Evolutionary conservation across 2,888 invertebrate species (phyloP).

Genomic region (Drosophila robusta): DNA sequence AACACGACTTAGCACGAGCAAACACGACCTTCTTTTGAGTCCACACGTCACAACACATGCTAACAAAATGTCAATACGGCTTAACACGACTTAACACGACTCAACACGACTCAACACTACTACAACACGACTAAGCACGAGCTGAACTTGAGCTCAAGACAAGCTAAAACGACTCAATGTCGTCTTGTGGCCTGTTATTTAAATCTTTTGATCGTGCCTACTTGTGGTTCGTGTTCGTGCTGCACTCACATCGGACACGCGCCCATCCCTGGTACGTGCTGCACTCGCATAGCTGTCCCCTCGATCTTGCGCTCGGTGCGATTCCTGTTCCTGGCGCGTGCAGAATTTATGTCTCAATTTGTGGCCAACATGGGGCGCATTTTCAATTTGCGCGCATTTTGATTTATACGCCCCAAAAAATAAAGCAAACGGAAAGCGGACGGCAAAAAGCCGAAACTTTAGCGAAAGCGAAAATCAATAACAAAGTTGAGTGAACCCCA

Average conservation of each 20-base stretch:
- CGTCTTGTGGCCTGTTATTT: too few species aligned
- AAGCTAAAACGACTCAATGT: neutral
- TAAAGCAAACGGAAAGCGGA: neutral
- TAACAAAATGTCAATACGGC: too few species aligned
- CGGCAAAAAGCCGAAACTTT: slow-evolving; percentile 27
- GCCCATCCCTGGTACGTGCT: neutral
- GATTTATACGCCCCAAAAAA: slow-evolving; percentile 80
- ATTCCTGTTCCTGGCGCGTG: slow-evolving; percentile 62
- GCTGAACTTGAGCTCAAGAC: neutral
- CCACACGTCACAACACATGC: too few species aligned
- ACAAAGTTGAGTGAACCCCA: slow-evolving; percentile 66
- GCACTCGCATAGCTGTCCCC: slow-evolving; percentile 12
- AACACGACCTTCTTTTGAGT: neutral
- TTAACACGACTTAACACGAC: neutral
- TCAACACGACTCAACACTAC: neutral
- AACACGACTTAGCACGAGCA: neutral
- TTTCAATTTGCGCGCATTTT: slow-evolving; percentile 81
- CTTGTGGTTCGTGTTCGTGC: neutral
- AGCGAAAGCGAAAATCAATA: slow-evolving; percentile 63
- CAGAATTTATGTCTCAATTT: slow-evolving; percentile 85
- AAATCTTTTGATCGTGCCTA: neutral
- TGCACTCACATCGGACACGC: neutral
- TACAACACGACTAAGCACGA: neutral
- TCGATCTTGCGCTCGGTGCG: slow-evolving; percentile 21
- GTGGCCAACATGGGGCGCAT: slow-evolving; percentile 78